These are phyloP conservation scores for Gnatocerus cornutus DNA, from an alignment of 2,888 invertebrate genomes.

Conservation along the genomic window DNA sequence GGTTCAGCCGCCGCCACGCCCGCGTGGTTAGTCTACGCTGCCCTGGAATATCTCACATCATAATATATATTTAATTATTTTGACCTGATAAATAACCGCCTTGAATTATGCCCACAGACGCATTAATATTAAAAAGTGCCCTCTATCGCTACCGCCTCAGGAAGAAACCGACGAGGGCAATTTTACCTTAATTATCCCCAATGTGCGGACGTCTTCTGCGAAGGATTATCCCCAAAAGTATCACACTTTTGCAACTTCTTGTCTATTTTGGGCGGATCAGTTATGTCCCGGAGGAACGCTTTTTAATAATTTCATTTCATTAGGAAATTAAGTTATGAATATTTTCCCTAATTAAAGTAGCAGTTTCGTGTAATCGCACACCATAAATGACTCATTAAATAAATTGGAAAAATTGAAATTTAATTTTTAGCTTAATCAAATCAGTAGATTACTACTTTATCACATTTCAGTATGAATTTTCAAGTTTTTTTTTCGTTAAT, in stretches of 20 bases:
- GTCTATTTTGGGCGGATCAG: not conserved
- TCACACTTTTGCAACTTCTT: not conserved
- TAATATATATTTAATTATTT: slow-evolving; percentile 59
- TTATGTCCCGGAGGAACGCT: too few species aligned
- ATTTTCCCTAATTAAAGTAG: too few species aligned
- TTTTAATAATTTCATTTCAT: too few species aligned
- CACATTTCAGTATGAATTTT: too few species aligned
- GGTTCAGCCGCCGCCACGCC: slow-evolving; percentile 63
- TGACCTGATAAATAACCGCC: slow-evolving; percentile 55
- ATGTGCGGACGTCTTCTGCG: slow-evolving; percentile 13
- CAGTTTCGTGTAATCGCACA: too few species aligned
- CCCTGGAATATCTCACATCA: slow-evolving; percentile 54
- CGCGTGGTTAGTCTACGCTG: slow-evolving; percentile 57
- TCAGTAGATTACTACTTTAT: too few species aligned
- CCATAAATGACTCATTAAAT: too few species aligned
- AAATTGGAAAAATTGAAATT: too few species aligned
- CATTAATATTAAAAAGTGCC: slow-evolving; percentile 38
- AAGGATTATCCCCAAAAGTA: slow-evolving; percentile 3
- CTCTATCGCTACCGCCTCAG: slow-evolving; percentile 10
- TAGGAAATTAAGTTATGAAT: too few species aligned
- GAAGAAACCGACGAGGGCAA: slow-evolving; percentile 4
- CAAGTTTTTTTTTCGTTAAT: too few species aligned
- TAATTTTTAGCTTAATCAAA: too few species aligned
- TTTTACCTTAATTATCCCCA: slow-evolving; percentile 37
- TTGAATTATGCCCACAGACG: slow-evolving; percentile 38